These are phyloP conservation scores for Helogale parvula DNA, from an alignment of 2,113 vertebrate species.

Conservation along the genomic window DNA sequence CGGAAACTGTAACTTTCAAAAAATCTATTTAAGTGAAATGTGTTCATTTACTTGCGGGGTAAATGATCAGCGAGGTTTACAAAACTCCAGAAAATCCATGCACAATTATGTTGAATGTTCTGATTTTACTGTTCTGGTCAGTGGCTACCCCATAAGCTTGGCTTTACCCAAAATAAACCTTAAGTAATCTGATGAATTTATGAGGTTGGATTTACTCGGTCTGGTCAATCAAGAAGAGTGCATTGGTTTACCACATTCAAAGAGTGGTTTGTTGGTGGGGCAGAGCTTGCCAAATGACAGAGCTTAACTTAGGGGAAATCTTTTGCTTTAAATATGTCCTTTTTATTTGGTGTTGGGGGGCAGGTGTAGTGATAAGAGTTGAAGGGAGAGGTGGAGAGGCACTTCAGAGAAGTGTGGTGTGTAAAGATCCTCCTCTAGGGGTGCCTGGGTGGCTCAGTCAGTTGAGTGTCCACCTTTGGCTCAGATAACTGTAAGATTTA, in stretches of 20 bases:
- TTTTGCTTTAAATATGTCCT: not conserved
- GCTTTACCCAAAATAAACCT: constrained; percentile 9
- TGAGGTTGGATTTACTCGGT: not conserved
- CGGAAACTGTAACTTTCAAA: not conserved
- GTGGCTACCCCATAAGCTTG: not conserved
- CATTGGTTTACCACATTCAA: not conserved
- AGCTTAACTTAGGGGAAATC: not conserved
- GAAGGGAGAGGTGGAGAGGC: not conserved
- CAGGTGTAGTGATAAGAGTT: not conserved
- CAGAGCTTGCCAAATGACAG: not conserved
- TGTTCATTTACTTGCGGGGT: not conserved
- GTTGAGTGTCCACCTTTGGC: no score
- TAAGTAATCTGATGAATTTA: not conserved
- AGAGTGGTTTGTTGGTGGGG: not conserved
- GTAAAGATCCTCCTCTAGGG: not conserved
- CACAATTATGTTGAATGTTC: not conserved
- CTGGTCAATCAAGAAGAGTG: not conserved
- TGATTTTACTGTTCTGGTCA: not conserved
- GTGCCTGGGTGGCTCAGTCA: no score
- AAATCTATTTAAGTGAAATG: not conserved
- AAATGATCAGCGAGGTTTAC: not conserved
- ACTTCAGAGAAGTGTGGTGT: not conserved
- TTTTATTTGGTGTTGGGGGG: not conserved
- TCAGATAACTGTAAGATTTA: no score
- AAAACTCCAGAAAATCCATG: not conserved